phyloP scores from a whole-genome alignment of 2,113 vertebrate genomes.

The Trochalopteron elliotii region DNA sequence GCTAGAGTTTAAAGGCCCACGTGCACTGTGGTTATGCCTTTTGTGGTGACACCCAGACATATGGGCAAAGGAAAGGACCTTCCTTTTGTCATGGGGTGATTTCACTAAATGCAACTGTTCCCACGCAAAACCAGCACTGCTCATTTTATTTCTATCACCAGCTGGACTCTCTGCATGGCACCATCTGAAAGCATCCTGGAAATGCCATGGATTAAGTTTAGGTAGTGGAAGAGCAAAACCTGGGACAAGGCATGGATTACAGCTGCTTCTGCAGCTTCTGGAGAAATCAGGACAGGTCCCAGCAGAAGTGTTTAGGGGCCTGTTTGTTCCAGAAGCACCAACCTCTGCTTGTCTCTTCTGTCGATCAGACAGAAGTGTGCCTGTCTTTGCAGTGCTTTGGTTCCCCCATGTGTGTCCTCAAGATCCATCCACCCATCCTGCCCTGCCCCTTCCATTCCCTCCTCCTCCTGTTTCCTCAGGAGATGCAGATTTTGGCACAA shows the following conservation, averaged over 20 bases:
- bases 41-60: not conserved
- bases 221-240: not conserved
- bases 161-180: not conserved
- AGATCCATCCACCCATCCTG: not conserved
- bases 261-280: not conserved
- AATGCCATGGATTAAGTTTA: constrained; percentile 34
- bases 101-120: not conserved
- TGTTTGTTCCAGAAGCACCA: not conserved
- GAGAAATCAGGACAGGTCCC: not conserved
- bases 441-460: not conserved
- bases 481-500: not conserved
- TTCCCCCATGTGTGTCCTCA: fast-evolving
- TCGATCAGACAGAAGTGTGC: not conserved
- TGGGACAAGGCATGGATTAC: not conserved
- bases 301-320: not conserved
- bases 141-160: constrained; percentile 2
- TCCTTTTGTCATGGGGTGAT: not conserved
- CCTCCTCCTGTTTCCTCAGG: not conserved
- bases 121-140: not conserved
- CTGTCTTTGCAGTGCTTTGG: not conserved
- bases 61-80: not conserved
- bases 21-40: not conserved
- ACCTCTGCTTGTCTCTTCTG: not conserved
- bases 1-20: not conserved
- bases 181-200: not conserved